Percentiles rank a stretch among this genome's conserved stretches.
Evolutionary conservation across 2,113 vertebrate species (phyloP).

Genomic region (Cynoglossus semilaevis): DNA sequence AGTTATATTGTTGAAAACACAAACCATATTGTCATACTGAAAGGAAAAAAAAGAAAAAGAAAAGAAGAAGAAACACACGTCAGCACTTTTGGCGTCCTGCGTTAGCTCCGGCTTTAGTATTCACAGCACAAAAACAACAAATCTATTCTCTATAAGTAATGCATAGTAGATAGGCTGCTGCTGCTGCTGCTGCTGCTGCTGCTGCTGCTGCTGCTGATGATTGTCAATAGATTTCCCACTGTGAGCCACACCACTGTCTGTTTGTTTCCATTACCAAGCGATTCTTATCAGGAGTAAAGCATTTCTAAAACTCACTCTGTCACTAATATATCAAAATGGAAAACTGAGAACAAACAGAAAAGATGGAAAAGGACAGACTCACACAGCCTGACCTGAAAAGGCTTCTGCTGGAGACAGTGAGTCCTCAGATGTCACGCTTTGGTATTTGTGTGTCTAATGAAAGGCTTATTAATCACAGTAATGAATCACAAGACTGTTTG

Average conservation of each 20-base stretch:
- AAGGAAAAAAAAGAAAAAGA: constrained; percentile 11
- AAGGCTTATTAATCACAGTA: constrained; percentile 74
- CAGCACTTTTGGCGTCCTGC: constrained; percentile 19
- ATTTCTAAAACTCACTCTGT: constrained; percentile 51
- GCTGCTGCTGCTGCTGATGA: constrained; percentile 41
- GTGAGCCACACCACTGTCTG: constrained; percentile 38
- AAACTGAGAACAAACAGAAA: constrained; percentile 12
- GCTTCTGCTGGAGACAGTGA: constrained; percentile 56
- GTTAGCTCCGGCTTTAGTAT: constrained; percentile 29
- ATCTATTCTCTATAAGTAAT: constrained; percentile 60
- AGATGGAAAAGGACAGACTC: constrained; percentile 20
- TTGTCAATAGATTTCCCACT: constrained; percentile 58
- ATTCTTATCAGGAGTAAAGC: constrained; percentile 66
- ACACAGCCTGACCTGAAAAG: constrained; percentile 40
- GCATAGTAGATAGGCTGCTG: constrained; percentile 47
- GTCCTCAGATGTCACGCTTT: constrained; percentile 40
- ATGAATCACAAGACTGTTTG: constrained; percentile 65
- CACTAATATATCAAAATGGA: constrained; percentile 62
- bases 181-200: constrained; percentile 43
- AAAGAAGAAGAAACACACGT: no score
- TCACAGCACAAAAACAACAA: constrained; percentile 42
- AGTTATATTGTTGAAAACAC: constrained; percentile 21
- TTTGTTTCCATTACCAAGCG: constrained; percentile 68
- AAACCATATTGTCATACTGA: constrained; percentile 20
- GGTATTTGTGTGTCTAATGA: constrained; percentile 66